Conservation (phyloP, 2,113 vertebrate species). For the Sorex araneus region DNA sequence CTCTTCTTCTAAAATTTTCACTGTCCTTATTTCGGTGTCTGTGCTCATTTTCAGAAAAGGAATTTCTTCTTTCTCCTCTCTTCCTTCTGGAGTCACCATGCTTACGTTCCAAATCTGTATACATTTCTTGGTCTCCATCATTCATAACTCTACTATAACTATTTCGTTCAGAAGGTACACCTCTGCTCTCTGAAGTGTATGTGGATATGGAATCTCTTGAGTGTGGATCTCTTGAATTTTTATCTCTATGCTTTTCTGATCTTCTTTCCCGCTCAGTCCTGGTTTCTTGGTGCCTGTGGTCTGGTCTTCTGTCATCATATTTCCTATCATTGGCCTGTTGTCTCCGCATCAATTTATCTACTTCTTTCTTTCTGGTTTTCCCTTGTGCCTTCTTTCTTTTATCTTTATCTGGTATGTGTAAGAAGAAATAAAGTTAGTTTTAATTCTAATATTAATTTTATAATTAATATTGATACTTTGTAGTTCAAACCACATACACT, state of each 20-base stretch:
- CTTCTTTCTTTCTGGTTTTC: slow-evolving; percentile 86
- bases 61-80: slow-evolving; percentile 86
- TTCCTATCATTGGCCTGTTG: slow-evolving; percentile 85
- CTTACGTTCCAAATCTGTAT: slow-evolving; percentile 84
- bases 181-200: slow-evolving; percentile 79
- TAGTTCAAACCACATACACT: slow-evolving; percentile 21
- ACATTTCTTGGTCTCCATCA: slow-evolving; percentile 84
- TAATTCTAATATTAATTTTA: slow-evolving; percentile 66
- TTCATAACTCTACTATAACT: slow-evolving; percentile 73
- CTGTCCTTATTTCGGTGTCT: slow-evolving; percentile 85
- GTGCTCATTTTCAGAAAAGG: slow-evolving; percentile 88
- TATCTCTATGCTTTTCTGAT: slow-evolving; percentile 85
- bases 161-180: slow-evolving; percentile 81
- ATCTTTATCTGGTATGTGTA: slow-evolving; percentile 86
- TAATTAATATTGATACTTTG: slow-evolving; percentile 39
- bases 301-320: slow-evolving; percentile 83
- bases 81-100: slow-evolving; percentile 83
- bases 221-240: slow-evolving; percentile 75
- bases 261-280: slow-evolving; percentile 85
- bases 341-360: slow-evolving; percentile 85
- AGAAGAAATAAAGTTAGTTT: slow-evolving; percentile 76
- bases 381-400: slow-evolving; percentile 86
- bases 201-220: slow-evolving; percentile 83
- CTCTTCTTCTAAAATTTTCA: slow-evolving; percentile 84
- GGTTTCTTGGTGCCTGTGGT: slow-evolving; percentile 82